Percentiles rank a stretch among this genome's conserved stretches.
phyloP scores from a whole-genome alignment of 2,113 vertebrate species.

The Chinchilla lanigera region DNA sequence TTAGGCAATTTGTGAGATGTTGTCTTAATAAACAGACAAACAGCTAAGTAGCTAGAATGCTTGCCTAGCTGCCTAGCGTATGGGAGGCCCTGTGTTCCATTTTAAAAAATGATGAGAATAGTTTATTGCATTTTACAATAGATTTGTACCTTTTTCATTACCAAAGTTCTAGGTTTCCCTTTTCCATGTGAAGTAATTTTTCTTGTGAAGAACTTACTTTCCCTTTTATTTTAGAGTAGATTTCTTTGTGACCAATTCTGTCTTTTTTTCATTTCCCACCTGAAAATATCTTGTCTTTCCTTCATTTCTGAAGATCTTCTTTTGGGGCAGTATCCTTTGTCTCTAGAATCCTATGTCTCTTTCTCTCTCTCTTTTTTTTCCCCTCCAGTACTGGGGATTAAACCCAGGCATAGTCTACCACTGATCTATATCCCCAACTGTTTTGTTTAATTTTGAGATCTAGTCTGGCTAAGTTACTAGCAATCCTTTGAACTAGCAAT shows the following conservation, averaged over 20 bases:
- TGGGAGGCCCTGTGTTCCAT: not conserved
- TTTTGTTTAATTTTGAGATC: not conserved
- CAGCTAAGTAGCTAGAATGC: not conserved
- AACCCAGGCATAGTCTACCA: not conserved
- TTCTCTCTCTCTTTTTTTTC: not conserved
- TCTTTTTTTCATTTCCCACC: not conserved
- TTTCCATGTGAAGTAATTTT: not conserved
- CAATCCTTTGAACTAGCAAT: too few relatives aligned
- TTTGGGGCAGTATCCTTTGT: not conserved
- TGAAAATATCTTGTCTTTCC: not conserved
- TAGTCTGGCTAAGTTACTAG: not conserved
- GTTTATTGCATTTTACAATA: not conserved
- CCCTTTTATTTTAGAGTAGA: not conserved
- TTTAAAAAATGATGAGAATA: not conserved
- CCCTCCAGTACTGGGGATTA: not conserved
- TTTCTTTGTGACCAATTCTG: not conserved
- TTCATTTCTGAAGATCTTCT: not conserved
- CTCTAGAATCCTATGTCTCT: not conserved
- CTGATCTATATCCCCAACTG: not conserved
- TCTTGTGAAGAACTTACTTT: not conserved
- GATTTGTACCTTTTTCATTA: not conserved
- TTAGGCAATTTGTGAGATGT: not conserved
- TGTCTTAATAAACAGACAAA: not conserved
- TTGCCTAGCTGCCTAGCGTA: not conserved
- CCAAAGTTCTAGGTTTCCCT: too few relatives aligned